Conservation (phyloP, 2,888 invertebrate species). For the Nemotelus pantherinus region DNA sequence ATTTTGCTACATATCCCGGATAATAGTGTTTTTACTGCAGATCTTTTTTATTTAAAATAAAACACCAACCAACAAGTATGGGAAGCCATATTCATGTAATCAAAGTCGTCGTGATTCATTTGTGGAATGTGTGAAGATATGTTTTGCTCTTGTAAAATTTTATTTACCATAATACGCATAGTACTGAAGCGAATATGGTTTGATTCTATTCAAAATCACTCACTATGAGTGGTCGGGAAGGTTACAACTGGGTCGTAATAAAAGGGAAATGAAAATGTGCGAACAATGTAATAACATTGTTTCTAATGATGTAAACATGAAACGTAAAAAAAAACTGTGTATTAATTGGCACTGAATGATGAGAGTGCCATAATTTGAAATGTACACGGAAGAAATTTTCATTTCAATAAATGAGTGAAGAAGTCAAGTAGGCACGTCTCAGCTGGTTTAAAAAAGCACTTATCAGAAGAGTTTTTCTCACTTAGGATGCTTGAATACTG, state of each 20-base stretch:
- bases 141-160: background rate
- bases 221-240: background rate
- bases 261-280: no score
- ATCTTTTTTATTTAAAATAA: background rate
- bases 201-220: background rate
- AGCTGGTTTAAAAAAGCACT: no score
- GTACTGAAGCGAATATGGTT: background rate
- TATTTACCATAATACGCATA: background rate
- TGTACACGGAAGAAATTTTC: no score
- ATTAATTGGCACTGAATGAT: no score
- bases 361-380: no score
- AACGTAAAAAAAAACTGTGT: no score
- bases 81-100: constrained; percentile 14
- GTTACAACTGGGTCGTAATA: background rate
- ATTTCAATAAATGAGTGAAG: no score
- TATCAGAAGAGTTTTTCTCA: no score
- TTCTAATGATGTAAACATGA: no score
- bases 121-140: background rate
- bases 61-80: background rate
- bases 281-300: no score
- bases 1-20: constrained; percentile 5
- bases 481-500: no score
- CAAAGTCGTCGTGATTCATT: constrained; percentile 10
- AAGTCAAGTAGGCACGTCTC: no score
- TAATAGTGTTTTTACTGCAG: constrained; percentile 23